Percentiles rank a stretch among this genome's conserved stretches.
Evolutionary conservation across 1,140 invertebrate species (phyloP).

Genomic region (Aethina tumida): DNA sequence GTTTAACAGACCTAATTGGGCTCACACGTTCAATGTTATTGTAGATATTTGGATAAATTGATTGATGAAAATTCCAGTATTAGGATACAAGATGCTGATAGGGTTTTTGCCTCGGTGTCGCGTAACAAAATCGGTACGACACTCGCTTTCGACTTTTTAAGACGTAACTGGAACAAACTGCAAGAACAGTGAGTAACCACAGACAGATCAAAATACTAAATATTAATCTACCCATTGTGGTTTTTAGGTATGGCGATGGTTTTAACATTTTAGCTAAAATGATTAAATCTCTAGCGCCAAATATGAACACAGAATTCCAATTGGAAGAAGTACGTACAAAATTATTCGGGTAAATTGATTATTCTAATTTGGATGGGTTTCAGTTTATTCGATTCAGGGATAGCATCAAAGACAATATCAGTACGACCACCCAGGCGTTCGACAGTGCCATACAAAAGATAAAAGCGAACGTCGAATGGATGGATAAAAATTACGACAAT

Average conservation of each 20-base stretch:
- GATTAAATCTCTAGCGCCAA: constrained; percentile 39
- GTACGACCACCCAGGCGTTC: constrained; percentile 23
- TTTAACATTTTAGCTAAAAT: constrained; percentile 41
- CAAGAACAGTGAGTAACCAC: constrained; percentile 25
- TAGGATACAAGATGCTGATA: constrained; percentile 56
- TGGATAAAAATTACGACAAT: constrained; percentile 30
- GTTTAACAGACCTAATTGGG: too few species aligned
- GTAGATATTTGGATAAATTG: constrained; percentile 48
- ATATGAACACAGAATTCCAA: constrained; percentile 39
- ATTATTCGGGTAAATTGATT: neutral
- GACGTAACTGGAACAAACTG: constrained; percentile 29
- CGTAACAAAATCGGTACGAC: constrained; percentile 47
- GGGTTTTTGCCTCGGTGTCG: constrained; percentile 49
- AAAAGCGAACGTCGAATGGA: constrained; percentile 30
- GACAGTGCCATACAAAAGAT: constrained; percentile 29
- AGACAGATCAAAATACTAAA: neutral
- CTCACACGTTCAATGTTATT: constrained; percentile 10
- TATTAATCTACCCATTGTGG: constrained; percentile 1
- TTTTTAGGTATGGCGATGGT: constrained; percentile 40
- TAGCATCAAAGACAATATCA: constrained; percentile 22
- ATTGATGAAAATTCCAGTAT: constrained; percentile 48
- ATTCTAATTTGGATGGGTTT: constrained; percentile 13
- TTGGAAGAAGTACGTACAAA: constrained; percentile 10
- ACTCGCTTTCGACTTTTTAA: constrained; percentile 40
- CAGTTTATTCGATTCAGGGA: constrained; percentile 28